Percentiles rank a stretch among this genome's conserved stretches.
Conservation (phyloP, 2,888 invertebrate species). For the Macrophya annulata region DNA sequence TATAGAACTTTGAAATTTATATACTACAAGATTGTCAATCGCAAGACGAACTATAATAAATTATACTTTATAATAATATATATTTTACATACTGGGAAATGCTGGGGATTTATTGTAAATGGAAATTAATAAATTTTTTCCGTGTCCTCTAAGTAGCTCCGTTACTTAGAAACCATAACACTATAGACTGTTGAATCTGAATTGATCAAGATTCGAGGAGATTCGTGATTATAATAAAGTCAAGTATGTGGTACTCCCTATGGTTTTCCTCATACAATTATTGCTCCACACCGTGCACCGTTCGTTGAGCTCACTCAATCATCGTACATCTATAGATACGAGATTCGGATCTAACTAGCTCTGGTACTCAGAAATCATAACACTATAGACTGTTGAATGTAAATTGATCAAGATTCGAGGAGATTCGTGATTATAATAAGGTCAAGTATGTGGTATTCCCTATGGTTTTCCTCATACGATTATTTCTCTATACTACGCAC, state of each 20-base stretch:
- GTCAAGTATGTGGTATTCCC: neutral
- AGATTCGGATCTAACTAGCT: neutral
- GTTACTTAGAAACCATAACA: neutral
- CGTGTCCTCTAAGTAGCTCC: neutral
- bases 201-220: neutral
- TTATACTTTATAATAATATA: neutral
- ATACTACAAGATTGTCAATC: neutral
- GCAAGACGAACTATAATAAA: neutral
- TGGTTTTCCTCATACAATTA: neutral
- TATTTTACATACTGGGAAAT: neutral
- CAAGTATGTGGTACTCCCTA: neutral
- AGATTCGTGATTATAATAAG: neutral
- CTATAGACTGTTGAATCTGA: neutral
- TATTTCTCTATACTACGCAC: neutral
- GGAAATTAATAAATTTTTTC: neutral
- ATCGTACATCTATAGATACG: neutral
- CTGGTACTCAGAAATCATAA: neutral
- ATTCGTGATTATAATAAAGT: neutral
- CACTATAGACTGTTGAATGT: neutral
- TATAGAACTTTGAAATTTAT: neutral
- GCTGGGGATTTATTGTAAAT: neutral
- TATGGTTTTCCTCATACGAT: neutral
- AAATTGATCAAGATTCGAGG: neutral
- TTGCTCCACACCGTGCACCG: neutral
- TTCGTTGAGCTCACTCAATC: neutral